Evolutionary conservation across 2,113 vertebrate species (phyloP), one percentile per base, ranked within the genome.

Genomic region (Suncus etruscus): DNA sequence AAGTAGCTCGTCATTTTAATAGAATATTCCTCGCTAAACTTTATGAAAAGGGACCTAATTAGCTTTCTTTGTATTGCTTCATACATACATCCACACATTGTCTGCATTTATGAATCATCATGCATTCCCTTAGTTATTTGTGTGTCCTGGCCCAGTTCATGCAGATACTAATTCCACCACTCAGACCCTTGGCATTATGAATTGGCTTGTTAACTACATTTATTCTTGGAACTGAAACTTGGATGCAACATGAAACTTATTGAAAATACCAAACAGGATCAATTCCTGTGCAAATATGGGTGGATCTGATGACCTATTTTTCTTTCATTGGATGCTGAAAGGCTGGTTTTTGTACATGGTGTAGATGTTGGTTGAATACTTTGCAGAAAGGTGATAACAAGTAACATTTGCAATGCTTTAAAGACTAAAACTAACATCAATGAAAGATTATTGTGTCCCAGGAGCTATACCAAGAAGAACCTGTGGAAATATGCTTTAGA

Each of bases 331-430:
- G 75, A 76, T 50, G 72, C n/a, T 72, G 32, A 76, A 89, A 68
- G 54, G 51, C 90, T 70, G 73, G 31, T 63, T 83, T 92, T 89
- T 70, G 20, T 1, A 58, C 48, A 65, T 74, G 45, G 27, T 66
- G 11, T 14, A 14, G 31, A 27, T 61, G 47, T 54, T 89, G 39
- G 58, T n/a, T 58, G 29, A 29, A 12, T 74, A 50, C 51, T 70
- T 86, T 72, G 15, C 20, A n/a, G 61, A 20, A 11, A 84, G 58
- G 6, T 50, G 39, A 65, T 31, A 91, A 87, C 20, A 47, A 83
- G 61, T 31, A 51, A 87, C 47, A 82, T 66, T 70, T 89, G 77
- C 8, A 73, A 4, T 91, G 89, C 69, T 94, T 18, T n/a, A 80
- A 73, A 84, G 90, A 29, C 74, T 29, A 18, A 72, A 63, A 27